phyloP scores from a whole-genome alignment of 2,797 vertebrate species.

The Chaenodraco wilsoni region DNA sequence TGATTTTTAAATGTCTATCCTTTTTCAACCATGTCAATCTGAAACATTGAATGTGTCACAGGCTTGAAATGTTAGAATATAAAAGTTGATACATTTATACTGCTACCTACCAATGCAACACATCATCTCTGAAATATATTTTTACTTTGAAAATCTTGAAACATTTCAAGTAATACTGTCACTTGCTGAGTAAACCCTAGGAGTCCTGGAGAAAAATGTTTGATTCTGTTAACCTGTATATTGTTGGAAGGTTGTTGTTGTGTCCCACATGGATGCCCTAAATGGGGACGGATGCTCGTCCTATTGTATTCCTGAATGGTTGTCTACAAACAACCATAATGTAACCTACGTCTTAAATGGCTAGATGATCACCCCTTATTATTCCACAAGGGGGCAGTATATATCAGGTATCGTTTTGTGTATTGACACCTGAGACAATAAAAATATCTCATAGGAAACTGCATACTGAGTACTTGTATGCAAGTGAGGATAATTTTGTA shows the following conservation, averaged over 20 bases:
- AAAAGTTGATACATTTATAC: not conserved
- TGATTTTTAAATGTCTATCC: conserved; percentile 74
- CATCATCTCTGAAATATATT: conserved; percentile 1
- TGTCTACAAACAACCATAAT: not conserved
- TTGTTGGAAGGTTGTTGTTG: too few relatives aligned
- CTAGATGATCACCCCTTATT: accelerated
- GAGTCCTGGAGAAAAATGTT: not conserved
- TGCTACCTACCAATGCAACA: not conserved
- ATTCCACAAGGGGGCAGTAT: conserved; percentile 45
- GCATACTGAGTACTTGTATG: too few relatives aligned
- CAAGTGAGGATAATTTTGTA: not conserved
- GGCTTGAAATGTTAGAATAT: not conserved
- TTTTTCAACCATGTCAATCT: conserved; percentile 6
- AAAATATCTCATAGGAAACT: not conserved
- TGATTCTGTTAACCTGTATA: not conserved
- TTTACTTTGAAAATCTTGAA: not conserved
- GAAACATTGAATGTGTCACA: not conserved
- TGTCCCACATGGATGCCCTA: not conserved
- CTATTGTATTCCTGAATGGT: not conserved
- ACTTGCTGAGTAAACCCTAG: not conserved
- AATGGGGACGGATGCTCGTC: not conserved
- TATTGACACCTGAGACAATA: too few relatives aligned
- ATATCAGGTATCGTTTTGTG: accelerated
- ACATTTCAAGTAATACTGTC: not conserved
- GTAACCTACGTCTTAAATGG: not conserved